Conservation (phyloP, 2,797 vertebrate genomes). For the Cryptoblepharus egeriae region DNA sequence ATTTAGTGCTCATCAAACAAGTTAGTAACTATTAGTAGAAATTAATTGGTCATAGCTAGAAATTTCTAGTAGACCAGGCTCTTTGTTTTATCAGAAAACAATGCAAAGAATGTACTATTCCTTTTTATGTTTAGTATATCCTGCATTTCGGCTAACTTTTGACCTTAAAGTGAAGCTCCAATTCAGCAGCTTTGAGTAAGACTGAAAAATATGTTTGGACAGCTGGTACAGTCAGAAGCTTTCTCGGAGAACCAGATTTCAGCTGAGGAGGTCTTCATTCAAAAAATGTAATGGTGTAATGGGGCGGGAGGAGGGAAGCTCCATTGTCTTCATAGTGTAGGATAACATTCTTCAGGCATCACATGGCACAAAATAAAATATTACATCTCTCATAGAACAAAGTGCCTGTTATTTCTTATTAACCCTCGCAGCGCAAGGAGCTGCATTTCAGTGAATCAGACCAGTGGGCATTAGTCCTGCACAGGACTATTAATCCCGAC, state of each 20-base stretch:
- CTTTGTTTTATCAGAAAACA: constrained; percentile 26
- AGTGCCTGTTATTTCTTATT: neutral
- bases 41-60: neutral
- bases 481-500: neutral
- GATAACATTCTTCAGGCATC: constrained; percentile 37
- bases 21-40: neutral
- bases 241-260: constrained; percentile 53
- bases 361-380: constrained; percentile 54
- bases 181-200: constrained; percentile 29
- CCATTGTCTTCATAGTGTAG: constrained; percentile 26
- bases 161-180: constrained; percentile 50
- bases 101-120: neutral
- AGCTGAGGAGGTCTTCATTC: constrained; percentile 51
- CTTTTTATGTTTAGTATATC: constrained; percentile 29
- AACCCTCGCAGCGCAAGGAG: neutral
- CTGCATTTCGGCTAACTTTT: constrained; percentile 52
- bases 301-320: neutral
- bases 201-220: constrained; percentile 60
- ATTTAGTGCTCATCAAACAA: neutral
- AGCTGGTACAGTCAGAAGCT: constrained; percentile 60
- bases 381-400: constrained; percentile 52
- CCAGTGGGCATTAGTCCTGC: neutral
- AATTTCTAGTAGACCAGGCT: neutral
- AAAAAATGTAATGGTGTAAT: constrained; percentile 21
- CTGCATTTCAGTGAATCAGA: neutral